phyloP scores from a whole-genome alignment of 2,797 vertebrate species.

The Darevskia nairensis region DNA sequence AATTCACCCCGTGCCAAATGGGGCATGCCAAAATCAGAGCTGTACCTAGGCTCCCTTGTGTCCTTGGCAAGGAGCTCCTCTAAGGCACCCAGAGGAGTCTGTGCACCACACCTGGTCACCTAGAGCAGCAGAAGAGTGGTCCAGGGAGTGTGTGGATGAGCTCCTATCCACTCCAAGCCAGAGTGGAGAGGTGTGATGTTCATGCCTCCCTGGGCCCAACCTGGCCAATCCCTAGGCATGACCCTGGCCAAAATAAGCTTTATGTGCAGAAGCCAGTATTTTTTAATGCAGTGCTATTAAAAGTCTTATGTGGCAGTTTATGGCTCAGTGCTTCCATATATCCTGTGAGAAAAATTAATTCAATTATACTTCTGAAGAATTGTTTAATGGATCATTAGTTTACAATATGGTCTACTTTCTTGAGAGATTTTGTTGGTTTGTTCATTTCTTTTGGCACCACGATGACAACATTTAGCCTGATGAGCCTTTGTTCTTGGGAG shows the following conservation, averaged over 20 bases:
- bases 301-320: slow-evolving; percentile 7
- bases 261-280: neutral
- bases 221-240: too few relatives aligned
- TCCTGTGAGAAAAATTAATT: slow-evolving; percentile 44
- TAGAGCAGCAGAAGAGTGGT: too few relatives aligned
- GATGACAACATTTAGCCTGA: slow-evolving; percentile 48
- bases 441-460: slow-evolving; percentile 42
- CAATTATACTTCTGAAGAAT: slow-evolving; percentile 44
- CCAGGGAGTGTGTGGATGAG: too few relatives aligned
- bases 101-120: too few relatives aligned
- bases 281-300: slow-evolving; percentile 19
- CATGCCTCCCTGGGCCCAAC: too few relatives aligned
- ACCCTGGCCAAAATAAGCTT: neutral
- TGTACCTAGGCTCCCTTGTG: too few relatives aligned
- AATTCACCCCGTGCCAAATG: too few relatives aligned
- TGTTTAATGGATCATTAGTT: slow-evolving; percentile 62
- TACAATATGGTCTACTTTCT: slow-evolving; percentile 52
- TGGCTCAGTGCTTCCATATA: slow-evolving; percentile 34
- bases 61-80: too few relatives aligned
- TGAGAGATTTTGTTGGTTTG: slow-evolving; percentile 45
- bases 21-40: neutral
- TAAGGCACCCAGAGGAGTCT: too few relatives aligned
- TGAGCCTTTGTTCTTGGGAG: neutral
- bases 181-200: too few relatives aligned
- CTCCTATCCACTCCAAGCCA: too few relatives aligned